Evolutionary conservation across 2,888 invertebrate species (phyloP).

Genomic region (Lutraria lutraria): DNA sequence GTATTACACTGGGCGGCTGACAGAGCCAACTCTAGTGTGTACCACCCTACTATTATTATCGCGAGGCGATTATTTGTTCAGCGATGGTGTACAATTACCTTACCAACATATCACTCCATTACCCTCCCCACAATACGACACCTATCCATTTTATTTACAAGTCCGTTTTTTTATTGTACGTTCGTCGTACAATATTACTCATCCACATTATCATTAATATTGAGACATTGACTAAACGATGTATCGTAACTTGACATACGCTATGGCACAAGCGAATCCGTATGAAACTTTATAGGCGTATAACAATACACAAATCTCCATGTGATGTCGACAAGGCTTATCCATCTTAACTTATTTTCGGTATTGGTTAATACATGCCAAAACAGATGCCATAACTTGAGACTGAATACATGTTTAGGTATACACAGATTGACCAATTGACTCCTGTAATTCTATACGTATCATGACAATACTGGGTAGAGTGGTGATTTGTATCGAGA

Average conservation of each 20-base stretch:
- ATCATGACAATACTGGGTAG: background rate
- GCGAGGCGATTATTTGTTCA: conserved; percentile 54
- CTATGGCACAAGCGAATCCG: conserved; percentile 43
- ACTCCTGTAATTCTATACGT: conserved; percentile 36
- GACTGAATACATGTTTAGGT: conserved; percentile 31
- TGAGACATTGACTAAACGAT: conserved; percentile 29
- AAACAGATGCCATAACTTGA: conserved; percentile 24
- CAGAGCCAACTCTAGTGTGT: conserved; percentile 41
- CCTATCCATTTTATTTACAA: conserved; percentile 56
- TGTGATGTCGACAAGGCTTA: conserved; percentile 29
- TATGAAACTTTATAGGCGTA: conserved; percentile 46
- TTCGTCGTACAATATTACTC: conserved; percentile 42
- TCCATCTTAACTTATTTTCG: conserved; percentile 40
- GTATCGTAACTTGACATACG: conserved; percentile 46
- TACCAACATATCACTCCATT: conserved; percentile 35
- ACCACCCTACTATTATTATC: conserved; percentile 51
- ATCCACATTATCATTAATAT: conserved; percentile 33
- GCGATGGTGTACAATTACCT: conserved; percentile 48
- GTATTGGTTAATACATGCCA: conserved; percentile 52
- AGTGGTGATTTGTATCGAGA: background rate
- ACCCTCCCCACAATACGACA: conserved; percentile 41
- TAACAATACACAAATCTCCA: conserved; percentile 4
- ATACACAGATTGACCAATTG: conserved; percentile 43
- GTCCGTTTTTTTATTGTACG: conserved; percentile 33
- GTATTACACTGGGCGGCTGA: conserved; percentile 56